Evolutionary conservation across 2,888 invertebrate genomes (phyloP), one percentile per base, ranked within the genome.

Genomic region (Drosophila mercatorum): DNA sequence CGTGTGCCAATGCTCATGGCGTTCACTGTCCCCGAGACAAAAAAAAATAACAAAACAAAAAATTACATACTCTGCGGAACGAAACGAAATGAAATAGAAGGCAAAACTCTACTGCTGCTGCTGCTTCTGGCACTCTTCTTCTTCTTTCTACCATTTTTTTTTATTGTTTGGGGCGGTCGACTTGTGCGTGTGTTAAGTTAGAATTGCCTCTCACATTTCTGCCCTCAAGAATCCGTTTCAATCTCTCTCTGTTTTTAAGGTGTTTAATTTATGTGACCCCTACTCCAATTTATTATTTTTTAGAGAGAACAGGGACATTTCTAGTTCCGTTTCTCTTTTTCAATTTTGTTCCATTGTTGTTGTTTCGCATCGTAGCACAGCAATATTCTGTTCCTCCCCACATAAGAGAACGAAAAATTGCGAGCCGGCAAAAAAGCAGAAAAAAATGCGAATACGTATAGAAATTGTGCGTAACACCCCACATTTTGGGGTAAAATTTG

Each of bases 401-500:
- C 17, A 56, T 10, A 49, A 31, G 36, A 26, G 12, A 58, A 46
- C 26, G 44, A 46, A 38, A 43, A 49, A 43, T 56, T 22, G 47
- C 46, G 43, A 59, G 40, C 52, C 52, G 47, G 69, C 34, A 52
- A 47, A 26, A 56, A 41, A 60, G 11, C n/a, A n/a, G 31, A 49
- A 28, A 11, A n/a, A 12, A 26, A n/a, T 26, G 28, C 53, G 22
- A 57, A 53, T 47, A 12, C 14, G 38, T 49, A 70, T 36, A 61
- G 28, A 72, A 63, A 51, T 76, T 77, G 70, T 81, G 87, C 89
- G 92, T 92, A 92, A 91, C 83, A 91, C 90, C 90, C 92, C 92
- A 88, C 77, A 90, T 80, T 90, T 91, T 89, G 88, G 91, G 91
- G 90, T 91, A 91, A 91, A 92, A 93, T 93, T 92, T 91, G 80